Percentiles rank a stretch among this genome's conserved stretches.
These are phyloP conservation scores for Drosophila seclusa DNA, from an alignment of 2,888 invertebrate species.

Conservation along the genomic window DNA sequence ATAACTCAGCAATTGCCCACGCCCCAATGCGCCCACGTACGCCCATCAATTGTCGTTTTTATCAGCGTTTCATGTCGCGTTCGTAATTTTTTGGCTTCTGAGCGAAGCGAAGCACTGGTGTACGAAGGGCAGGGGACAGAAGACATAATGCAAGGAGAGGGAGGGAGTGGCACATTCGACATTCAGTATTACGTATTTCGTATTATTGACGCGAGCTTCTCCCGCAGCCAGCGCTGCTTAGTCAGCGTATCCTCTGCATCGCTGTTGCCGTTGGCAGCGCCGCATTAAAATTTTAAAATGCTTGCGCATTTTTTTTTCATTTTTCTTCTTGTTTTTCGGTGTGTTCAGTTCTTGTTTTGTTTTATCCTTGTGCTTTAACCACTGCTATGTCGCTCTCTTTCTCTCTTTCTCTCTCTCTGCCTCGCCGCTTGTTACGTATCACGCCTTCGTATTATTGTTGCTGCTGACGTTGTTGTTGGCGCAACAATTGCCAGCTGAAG, in stretches of 20 bases:
- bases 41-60: conserved; percentile 81
- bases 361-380: conserved; percentile 6
- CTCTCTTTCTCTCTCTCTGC: not conserved
- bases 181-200: conserved; percentile 41
- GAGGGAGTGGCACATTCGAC: conserved; percentile 17
- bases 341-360: conserved; percentile 7
- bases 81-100: conserved; percentile 60
- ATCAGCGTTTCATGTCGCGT: conserved; percentile 75
- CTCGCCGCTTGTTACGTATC: conserved; percentile 39
- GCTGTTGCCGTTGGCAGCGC: conserved; percentile 46
- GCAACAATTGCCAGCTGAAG: conserved; percentile 65
- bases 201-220: conserved; percentile 52
- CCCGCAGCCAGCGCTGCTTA: conserved; percentile 46
- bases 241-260: conserved; percentile 59
- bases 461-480: conserved; percentile 34
- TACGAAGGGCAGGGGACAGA: conserved; percentile 2
- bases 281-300: conserved; percentile 76
- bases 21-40: conserved; percentile 76
- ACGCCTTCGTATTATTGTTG: conserved; percentile 47
- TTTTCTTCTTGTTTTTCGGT: conserved; percentile 16
- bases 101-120: not conserved
- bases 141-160: not conserved
- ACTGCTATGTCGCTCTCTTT: not conserved
- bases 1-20: conserved; percentile 80
- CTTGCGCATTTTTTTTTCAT: conserved; percentile 42